These are phyloP conservation scores for Syngnathus acus DNA, from an alignment of 2,797 vertebrate genomes.

Conservation along the genomic window DNA sequence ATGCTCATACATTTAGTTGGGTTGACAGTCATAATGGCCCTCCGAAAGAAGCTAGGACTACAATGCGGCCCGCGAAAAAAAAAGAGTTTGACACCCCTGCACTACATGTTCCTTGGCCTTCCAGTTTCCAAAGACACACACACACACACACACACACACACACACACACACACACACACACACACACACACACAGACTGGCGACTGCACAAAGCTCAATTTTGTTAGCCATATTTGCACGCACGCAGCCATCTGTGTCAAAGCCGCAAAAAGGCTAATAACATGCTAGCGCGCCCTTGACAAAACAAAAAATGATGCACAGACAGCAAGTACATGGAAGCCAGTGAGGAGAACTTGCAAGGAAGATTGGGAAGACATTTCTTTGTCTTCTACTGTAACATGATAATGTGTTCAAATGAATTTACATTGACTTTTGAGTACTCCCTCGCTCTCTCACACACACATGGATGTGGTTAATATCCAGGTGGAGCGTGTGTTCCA, in stretches of 20 bases:
- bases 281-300: neutral
- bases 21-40: too few relatives aligned
- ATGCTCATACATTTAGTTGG: too few relatives aligned
- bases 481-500: conserved; percentile 41
- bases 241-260: conserved; percentile 1
- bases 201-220: conserved; percentile 1
- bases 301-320: conserved; percentile 5
- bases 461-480: conserved; percentile 52
- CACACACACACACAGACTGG: neutral
- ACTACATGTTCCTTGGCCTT: neutral
- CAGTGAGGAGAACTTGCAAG: neutral
- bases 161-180: too few relatives aligned
- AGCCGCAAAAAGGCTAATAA: conserved; percentile 4
- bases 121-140: neutral
- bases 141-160: neutral
- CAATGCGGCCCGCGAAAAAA: too few relatives aligned
- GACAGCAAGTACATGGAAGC: conserved; percentile 5
- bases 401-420: neutral
- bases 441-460: neutral
- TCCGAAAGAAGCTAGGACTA: too few relatives aligned
- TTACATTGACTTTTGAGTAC: neutral
- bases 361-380: neutral
- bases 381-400: neutral
- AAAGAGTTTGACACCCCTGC: neutral
- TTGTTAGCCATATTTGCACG: neutral